Evolutionary conservation across 1,140 invertebrate genomes (phyloP).

Genomic region (Scaptomyza montana): DNA sequence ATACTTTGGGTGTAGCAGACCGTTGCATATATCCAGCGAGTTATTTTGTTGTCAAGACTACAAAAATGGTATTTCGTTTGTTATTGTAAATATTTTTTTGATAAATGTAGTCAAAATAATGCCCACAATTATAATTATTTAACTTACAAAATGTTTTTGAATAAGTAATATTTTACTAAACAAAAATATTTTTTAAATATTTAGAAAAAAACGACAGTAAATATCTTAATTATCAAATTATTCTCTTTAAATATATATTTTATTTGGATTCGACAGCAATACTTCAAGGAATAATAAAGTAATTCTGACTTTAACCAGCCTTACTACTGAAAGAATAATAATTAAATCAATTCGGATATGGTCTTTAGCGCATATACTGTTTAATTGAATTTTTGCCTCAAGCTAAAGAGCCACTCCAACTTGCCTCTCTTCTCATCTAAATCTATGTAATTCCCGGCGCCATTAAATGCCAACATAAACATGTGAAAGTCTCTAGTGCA

Average conservation of each 20-base stretch:
- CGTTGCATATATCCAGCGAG: not conserved
- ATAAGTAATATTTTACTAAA: too few species aligned
- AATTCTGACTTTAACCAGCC: not conserved
- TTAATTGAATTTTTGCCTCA: not conserved
- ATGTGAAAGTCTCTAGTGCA: not conserved
- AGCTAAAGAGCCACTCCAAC: not conserved
- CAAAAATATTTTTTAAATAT: too few species aligned
- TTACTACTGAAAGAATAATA: not conserved
- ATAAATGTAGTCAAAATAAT: too few species aligned
- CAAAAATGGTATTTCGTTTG: too few species aligned
- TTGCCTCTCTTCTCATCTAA: constrained; percentile 6
- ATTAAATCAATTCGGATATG: not conserved
- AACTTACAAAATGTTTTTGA: too few species aligned
- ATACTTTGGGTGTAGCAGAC: constrained; percentile 1
- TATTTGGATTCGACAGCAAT: too few species aligned
- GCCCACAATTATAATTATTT: too few species aligned
- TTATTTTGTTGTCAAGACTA: not conserved
- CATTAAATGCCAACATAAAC: constrained; percentile 2
- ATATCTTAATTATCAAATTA: too few species aligned
- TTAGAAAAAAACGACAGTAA: too few species aligned
- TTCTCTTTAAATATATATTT: too few species aligned
- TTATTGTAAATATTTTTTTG: too few species aligned
- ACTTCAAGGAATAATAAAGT: not conserved
- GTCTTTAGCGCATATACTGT: not conserved
- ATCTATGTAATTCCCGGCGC: not conserved